Percentiles rank a stretch among this genome's conserved stretches.
Evolutionary conservation across 2,113 vertebrate genomes (phyloP).

Genomic region (Oxyruncus cristatus): DNA sequence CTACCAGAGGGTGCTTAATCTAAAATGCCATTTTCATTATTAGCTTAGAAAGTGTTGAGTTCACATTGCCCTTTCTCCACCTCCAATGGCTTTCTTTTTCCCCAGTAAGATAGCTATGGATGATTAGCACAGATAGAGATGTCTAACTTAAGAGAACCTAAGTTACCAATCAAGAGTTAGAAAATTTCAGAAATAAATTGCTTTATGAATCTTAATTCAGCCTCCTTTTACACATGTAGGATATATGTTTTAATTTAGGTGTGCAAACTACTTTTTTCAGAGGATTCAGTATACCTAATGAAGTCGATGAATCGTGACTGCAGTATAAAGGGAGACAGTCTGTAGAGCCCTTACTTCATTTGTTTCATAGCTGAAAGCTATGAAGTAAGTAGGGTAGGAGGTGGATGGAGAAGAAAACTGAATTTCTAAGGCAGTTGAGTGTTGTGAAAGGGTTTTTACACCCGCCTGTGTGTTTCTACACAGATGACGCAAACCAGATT

Average conservation of each 20-base stretch:
- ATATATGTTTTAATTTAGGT: neutral
- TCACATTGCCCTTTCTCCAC: neutral
- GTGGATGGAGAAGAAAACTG: neutral
- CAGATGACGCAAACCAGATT: neutral
- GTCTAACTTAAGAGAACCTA: neutral
- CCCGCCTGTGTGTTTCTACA: neutral
- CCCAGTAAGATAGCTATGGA: neutral
- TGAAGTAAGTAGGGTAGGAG: neutral
- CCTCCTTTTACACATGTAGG: neutral
- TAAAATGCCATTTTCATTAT: neutral
- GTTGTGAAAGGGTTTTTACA: neutral
- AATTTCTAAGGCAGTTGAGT: neutral
- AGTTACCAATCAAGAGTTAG: neutral
- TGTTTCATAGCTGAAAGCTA: neutral
- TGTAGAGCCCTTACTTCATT: neutral
- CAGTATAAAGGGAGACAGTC: neutral
- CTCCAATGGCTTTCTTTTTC: neutral
- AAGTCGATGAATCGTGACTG: neutral
- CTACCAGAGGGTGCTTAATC: neutral
- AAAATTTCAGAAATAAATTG: neutral
- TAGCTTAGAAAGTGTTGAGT: neutral
- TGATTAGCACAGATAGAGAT: neutral
- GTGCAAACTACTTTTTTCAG: neutral
- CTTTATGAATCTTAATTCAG: neutral
- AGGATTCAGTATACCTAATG: neutral